Percentiles rank a stretch among this genome's conserved stretches.
Evolutionary conservation across 2,888 invertebrate species (phyloP).

Genomic region (Rapana venosa): DNA sequence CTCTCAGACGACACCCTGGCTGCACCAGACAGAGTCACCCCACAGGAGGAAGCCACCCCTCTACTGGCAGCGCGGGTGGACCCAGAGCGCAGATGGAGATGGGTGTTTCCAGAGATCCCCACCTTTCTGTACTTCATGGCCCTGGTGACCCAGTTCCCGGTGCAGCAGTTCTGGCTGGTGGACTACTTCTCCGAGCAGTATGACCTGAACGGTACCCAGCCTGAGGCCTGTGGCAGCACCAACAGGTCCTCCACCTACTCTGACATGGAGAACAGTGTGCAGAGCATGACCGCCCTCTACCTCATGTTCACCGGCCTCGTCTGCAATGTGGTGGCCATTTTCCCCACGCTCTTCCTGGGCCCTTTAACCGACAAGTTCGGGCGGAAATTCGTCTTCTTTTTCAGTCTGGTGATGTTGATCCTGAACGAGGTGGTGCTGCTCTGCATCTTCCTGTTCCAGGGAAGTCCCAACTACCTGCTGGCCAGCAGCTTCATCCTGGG

Average conservation of each 20-base stretch:
- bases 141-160: not conserved
- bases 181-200: constrained; percentile 23
- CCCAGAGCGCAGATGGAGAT: too few species aligned
- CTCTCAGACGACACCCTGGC: too few species aligned
- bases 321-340: constrained; percentile 5
- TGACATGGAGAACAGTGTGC: not conserved
- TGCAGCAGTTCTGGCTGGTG: constrained; percentile 35
- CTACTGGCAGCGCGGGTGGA: too few species aligned
- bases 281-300: not conserved
- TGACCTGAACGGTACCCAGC: not conserved
- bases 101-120: constrained; percentile 5
- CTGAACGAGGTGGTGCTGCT: constrained; percentile 39
- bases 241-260: not conserved
- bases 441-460: constrained; percentile 27
- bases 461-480: constrained; percentile 42
- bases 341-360: constrained; percentile 24
- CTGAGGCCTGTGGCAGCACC: not conserved
- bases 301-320: constrained; percentile 21
- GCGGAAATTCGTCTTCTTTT: constrained; percentile 3
- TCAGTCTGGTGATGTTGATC: not conserved
- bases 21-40: too few species aligned
- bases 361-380: constrained; percentile 23
- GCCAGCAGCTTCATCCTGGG: constrained; percentile 49
- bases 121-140: constrained; percentile 13
- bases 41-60: too few species aligned